phyloP scores from a whole-genome alignment of 2,888 invertebrate genomes.

The Dimorphilus gyrociliatus region DNA sequence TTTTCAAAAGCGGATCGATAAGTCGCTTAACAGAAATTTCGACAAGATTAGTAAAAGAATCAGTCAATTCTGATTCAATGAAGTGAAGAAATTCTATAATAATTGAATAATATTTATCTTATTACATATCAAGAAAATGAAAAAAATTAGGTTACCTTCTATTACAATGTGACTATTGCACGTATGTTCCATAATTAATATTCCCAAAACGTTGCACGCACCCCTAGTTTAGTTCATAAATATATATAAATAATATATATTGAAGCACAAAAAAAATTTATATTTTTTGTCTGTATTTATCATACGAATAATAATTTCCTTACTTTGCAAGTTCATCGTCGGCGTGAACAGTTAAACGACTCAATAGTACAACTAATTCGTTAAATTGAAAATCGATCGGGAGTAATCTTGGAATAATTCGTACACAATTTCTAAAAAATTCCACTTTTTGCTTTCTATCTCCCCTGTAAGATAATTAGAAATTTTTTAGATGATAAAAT shows the following conservation, averaged over 20 bases:
- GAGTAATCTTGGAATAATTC: conserved; percentile 88
- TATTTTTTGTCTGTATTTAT: neutral
- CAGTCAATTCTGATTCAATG: conserved; percentile 74
- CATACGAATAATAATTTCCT: conserved; percentile 4
- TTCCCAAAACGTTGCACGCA: too few species aligned
- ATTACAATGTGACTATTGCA: neutral
- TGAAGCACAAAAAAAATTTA: neutral
- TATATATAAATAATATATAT: neutral
- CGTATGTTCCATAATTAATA: too few species aligned
- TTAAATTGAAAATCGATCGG: conserved; percentile 91
- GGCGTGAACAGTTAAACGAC: conserved; percentile 87
- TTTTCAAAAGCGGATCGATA: conserved; percentile 67
- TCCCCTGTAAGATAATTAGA: conserved; percentile 46
- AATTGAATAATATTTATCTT: conserved; percentile 1
- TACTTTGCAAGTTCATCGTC: conserved; percentile 75
- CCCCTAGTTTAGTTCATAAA: neutral
- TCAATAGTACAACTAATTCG: conserved; percentile 81
- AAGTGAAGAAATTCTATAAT: conserved; percentile 72
- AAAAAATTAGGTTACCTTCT: neutral
- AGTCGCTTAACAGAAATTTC: conserved; percentile 86
- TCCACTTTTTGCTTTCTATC: conserved; percentile 95
- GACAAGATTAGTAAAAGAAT: conserved; percentile 69
- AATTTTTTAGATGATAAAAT: too few species aligned
- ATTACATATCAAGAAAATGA: neutral
- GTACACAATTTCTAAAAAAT: conserved; percentile 90